Conservation (phyloP, 2,888 invertebrate species). For the Malthinus flaveolus region DNA sequence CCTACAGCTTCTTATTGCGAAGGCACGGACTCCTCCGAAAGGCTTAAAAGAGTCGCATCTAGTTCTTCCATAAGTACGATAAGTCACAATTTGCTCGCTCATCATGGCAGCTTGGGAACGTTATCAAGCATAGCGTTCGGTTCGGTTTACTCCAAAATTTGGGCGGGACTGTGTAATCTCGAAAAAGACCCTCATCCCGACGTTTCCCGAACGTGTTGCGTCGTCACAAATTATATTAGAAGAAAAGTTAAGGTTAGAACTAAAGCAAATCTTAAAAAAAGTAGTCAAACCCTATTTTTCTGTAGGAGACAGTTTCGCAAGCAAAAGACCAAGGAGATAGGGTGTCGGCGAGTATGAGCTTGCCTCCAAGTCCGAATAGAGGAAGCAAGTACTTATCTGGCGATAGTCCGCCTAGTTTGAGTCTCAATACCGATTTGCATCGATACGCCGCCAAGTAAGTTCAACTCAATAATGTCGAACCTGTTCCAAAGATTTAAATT, state of each 20-base stretch:
- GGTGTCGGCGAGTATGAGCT: constrained; percentile 50
- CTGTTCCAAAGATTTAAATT: not conserved
- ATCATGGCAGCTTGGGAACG: constrained; percentile 53
- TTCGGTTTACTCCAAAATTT: constrained; percentile 87
- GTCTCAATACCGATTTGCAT: constrained; percentile 53
- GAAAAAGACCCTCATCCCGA: constrained; percentile 87
- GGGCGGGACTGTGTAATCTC: constrained; percentile 78
- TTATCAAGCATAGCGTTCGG: constrained; percentile 62
- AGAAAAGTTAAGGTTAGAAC: constrained; percentile 64
- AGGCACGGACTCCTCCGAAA: constrained; percentile 32
- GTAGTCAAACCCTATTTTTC: not conserved
- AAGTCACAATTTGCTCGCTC: constrained; percentile 44
- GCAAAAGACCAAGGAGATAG: constrained; percentile 25
- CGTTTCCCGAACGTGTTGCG: constrained; percentile 77
- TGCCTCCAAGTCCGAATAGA: constrained; percentile 63
- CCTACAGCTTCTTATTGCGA: constrained; percentile 28
- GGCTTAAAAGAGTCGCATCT: constrained; percentile 67
- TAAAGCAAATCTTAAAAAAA: not conserved
- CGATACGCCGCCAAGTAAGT: constrained; percentile 41
- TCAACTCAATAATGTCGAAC: not conserved
- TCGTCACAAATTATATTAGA: constrained; percentile 76
- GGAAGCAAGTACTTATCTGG: constrained; percentile 57
- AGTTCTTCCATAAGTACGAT: constrained; percentile 70
- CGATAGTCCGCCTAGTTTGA: constrained; percentile 60
- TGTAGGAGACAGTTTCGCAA: constrained; percentile 7